phyloP scores from a whole-genome alignment of 92 coral and sea anemone species.

The Porites lobata region DNA sequence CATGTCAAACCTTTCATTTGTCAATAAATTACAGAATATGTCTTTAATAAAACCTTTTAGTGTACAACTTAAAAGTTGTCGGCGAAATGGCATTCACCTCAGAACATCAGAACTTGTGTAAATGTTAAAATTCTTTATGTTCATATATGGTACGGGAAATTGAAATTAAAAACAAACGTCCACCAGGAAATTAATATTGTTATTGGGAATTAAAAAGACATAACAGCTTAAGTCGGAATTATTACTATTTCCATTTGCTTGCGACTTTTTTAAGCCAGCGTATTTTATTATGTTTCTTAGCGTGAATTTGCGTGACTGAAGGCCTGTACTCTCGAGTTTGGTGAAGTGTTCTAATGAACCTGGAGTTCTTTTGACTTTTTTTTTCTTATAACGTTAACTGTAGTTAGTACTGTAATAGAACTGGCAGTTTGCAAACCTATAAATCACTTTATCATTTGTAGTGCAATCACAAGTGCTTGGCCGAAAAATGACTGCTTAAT shows the following conservation, averaged over 20 bases:
- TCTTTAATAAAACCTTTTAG: slow-evolving; percentile 45
- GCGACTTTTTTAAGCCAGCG: background rate
- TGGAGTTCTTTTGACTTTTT: too few species aligned
- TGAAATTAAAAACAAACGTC: slow-evolving; percentile 26
- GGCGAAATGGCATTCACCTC: too few species aligned
- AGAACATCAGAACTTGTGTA: background rate
- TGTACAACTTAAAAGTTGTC: background rate
- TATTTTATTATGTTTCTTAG: too few species aligned
- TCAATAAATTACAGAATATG: slow-evolving; percentile 18
- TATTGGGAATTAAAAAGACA: background rate
- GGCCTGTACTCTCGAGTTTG: background rate
- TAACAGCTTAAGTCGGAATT: background rate
- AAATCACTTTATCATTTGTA: too few species aligned
- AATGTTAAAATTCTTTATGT: background rate
- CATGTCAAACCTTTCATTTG: slow-evolving; percentile 37
- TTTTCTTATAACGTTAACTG: background rate
- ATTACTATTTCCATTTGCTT: background rate
- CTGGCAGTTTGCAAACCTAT: too few species aligned
- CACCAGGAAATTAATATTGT: slow-evolving; percentile 19
- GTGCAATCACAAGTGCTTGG: too few species aligned
- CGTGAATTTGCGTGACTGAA: too few species aligned
- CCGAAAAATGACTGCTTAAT: too few species aligned
- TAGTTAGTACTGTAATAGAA: too few species aligned
- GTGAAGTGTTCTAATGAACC: too few species aligned
- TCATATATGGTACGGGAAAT: background rate